Conservation (phyloP, 2,113 vertebrate species). For the Nycticryphes semicollaris region DNA sequence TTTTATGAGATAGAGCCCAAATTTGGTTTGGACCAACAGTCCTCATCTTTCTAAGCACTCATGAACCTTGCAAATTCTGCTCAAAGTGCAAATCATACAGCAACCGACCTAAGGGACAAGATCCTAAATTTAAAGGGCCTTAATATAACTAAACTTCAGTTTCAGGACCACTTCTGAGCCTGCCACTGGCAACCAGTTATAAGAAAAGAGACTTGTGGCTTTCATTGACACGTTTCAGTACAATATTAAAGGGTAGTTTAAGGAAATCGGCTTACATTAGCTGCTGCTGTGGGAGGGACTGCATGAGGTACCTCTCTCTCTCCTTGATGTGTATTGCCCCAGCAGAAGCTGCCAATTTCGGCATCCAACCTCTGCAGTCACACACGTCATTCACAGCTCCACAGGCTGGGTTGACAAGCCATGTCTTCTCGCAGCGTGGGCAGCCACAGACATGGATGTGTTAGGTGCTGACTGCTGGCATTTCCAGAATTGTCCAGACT, state of each 20-base stretch:
- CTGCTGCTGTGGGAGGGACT: not conserved
- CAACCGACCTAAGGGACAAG: not conserved
- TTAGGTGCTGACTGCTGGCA: not conserved
- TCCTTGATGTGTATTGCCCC: not conserved
- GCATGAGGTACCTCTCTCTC: not conserved
- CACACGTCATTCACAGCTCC: not conserved
- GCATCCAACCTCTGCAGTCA: not conserved
- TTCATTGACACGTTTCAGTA: not conserved
- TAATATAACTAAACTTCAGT: not conserved
- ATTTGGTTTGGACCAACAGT: no score
- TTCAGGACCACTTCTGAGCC: not conserved
- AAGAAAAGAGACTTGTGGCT: not conserved
- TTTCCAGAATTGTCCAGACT: not conserved
- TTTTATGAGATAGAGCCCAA: no score
- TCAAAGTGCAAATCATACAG: not conserved
- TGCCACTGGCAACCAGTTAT: not conserved
- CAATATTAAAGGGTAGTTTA: not conserved
- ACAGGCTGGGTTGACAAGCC: not conserved
- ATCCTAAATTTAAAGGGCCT: not conserved
- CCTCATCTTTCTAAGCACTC: not conserved
- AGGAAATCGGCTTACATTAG: not conserved
- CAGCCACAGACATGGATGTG: not conserved
- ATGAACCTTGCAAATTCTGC: not conserved
- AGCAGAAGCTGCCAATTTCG: not conserved
- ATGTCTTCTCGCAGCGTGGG: not conserved